phyloP scores from a whole-genome alignment of 2,888 invertebrate species.

The Lamproptera curius region DNA sequence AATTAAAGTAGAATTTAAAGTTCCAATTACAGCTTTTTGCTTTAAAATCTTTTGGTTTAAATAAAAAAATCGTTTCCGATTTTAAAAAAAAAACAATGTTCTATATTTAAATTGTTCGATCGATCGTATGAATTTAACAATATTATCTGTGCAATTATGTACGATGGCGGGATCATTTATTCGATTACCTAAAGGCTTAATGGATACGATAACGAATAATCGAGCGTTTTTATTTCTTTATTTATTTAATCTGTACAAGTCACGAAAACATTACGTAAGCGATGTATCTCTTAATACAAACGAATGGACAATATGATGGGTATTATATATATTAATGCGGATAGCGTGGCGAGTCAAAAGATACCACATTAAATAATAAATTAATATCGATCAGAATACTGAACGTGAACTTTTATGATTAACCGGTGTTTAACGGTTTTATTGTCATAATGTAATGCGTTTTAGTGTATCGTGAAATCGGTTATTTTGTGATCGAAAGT shows the following conservation, averaged over 20 bases:
- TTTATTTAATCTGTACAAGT: constrained; percentile 2
- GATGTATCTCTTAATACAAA: constrained; percentile 8
- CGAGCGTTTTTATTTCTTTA: constrained; percentile 4
- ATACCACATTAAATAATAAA: constrained; percentile 33
- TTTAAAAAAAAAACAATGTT: background rate
- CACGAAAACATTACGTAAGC: background rate
- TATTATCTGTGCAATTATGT: constrained; percentile 23
- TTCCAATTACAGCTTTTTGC: too few species aligned
- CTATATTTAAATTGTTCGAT: too few species aligned
- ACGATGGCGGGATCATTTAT: constrained; percentile 6
- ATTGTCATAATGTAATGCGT: constrained; percentile 45
- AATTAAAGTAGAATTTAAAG: too few species aligned
- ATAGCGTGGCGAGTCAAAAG: background rate
- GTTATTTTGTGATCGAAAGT: constrained; percentile 23
- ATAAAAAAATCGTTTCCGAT: too few species aligned
- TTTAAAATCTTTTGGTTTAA: too few species aligned
- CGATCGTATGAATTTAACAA: too few species aligned
- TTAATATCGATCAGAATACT: constrained; percentile 39
- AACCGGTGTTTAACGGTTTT: constrained; percentile 39
- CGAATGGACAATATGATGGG: constrained; percentile 4
- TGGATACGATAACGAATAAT: background rate
- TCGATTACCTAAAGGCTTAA: background rate
- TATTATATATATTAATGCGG: background rate
- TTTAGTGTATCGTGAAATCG: constrained; percentile 38
- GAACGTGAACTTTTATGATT: constrained; percentile 29